Conservation (phyloP, 2,888 invertebrate species). For the Drosophila limbata region DNA sequence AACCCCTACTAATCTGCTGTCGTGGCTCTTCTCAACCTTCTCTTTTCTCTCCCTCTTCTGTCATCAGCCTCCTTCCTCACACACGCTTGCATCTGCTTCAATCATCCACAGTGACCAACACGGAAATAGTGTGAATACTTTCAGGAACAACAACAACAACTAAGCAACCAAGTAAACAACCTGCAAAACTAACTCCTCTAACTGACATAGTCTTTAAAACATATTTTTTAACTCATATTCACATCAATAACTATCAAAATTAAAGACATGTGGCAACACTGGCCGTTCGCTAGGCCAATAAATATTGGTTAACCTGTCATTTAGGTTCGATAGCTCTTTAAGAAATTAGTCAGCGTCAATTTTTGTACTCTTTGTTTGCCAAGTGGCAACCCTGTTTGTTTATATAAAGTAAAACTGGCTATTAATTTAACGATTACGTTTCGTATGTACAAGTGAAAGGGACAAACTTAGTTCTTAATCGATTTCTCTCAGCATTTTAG, state of each 20-base stretch:
- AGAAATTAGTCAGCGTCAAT: too few relatives aligned
- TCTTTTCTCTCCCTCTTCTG: neutral
- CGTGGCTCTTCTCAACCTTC: constrained; percentile 24
- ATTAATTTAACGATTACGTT: neutral
- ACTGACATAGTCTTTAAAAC: neutral
- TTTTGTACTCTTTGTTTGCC: too few relatives aligned
- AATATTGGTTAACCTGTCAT: neutral
- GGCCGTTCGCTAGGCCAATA: neutral
- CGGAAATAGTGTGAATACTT: constrained; percentile 32
- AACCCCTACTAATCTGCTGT: constrained; percentile 56
- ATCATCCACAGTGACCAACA: constrained; percentile 26
- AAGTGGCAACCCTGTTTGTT: neutral
- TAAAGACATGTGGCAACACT: neutral
- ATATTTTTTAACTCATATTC: neutral
- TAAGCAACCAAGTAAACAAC: constrained; percentile 3
- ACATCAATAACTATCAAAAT: neutral
- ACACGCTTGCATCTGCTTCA: neutral
- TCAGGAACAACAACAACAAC: neutral
- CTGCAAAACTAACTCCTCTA: constrained; percentile 3
- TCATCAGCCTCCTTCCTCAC: neutral
- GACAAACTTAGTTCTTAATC: neutral
- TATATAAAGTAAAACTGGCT: neutral
- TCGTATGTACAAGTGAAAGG: neutral
- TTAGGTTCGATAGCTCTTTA: neutral
- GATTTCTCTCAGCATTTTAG: neutral